Evolutionary conservation across 2,797 vertebrate species (phyloP).

Genomic region (Ptychobarbus kaznakovi): DNA sequence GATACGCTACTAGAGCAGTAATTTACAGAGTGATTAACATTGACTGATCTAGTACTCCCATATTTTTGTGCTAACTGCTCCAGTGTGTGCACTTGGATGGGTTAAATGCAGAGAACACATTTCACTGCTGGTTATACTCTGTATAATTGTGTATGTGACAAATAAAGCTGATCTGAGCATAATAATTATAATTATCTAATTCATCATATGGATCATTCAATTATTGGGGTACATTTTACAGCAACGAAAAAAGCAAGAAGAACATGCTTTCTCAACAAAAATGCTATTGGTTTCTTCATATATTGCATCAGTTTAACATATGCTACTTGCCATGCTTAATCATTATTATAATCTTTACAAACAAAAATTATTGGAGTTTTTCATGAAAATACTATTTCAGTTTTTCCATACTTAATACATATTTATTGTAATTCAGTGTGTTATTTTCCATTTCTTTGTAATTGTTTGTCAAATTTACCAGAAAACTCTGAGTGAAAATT

Average conservation of each 20-base stretch:
- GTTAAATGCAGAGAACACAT: no score
- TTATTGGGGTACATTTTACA: neutral
- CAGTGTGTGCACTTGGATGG: no score
- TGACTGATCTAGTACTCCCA: no score
- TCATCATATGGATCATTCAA: neutral
- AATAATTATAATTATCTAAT: no score
- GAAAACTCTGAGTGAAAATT: neutral
- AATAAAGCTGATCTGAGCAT: no score
- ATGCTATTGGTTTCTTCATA: neutral
- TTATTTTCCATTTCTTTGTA: neutral
- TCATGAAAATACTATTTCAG: no score
- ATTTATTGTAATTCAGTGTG: neutral
- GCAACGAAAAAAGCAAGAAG: neutral
- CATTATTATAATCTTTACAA: neutral
- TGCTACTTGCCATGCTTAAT: neutral
- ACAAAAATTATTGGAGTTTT: neutral
- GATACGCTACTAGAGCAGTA: neutral
- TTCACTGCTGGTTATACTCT: no score
- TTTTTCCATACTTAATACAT: no score
- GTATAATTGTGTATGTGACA: no score
- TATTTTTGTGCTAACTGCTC: no score
- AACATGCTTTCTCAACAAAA: neutral
- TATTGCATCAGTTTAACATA: neutral
- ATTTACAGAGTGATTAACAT: no score
- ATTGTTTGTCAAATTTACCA: neutral